Percentiles rank a stretch among this genome's conserved stretches.
phyloP scores from a whole-genome alignment of 2,113 vertebrate species.

The Rynchops niger region DNA sequence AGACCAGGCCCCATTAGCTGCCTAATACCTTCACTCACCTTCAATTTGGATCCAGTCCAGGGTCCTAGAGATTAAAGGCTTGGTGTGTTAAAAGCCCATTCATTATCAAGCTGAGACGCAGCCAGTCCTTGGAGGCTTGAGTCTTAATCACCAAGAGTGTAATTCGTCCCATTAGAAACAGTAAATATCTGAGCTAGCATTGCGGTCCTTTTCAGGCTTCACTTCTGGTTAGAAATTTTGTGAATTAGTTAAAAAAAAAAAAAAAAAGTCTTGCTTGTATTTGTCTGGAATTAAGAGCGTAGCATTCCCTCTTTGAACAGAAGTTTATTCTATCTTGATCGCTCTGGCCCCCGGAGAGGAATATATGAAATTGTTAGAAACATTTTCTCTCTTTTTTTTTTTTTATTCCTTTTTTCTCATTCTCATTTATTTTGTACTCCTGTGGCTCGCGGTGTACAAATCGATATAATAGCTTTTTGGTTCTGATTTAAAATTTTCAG shows the following conservation, averaged over 20 bases:
- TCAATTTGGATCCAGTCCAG: neutral
- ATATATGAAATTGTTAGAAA: neutral
- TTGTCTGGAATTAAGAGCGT: neutral
- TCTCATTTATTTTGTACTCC: neutral
- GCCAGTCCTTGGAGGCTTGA: neutral
- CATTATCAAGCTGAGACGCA: neutral
- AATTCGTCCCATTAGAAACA: neutral
- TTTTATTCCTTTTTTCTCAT: too few species aligned
- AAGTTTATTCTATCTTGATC: neutral
- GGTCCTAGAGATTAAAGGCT: neutral
- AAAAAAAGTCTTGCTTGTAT: neutral
- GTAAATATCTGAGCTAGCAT: accelerated
- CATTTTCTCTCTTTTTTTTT: neutral
- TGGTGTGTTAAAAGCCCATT: neutral
- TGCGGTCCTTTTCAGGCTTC: neutral
- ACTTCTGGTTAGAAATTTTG: neutral
- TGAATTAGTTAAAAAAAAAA: neutral
- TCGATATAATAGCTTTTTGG: slow-evolving; percentile 15
- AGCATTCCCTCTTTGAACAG: neutral
- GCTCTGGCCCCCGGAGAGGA: neutral
- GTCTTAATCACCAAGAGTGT: neutral
- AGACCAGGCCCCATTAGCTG: neutral
- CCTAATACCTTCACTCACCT: neutral
- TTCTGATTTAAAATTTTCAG: neutral
- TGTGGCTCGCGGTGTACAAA: neutral